Evolutionary conservation across 2,888 invertebrate species (phyloP), one percentile per base, ranked within the genome.

Genomic region (Cosmia pyralina): DNA sequence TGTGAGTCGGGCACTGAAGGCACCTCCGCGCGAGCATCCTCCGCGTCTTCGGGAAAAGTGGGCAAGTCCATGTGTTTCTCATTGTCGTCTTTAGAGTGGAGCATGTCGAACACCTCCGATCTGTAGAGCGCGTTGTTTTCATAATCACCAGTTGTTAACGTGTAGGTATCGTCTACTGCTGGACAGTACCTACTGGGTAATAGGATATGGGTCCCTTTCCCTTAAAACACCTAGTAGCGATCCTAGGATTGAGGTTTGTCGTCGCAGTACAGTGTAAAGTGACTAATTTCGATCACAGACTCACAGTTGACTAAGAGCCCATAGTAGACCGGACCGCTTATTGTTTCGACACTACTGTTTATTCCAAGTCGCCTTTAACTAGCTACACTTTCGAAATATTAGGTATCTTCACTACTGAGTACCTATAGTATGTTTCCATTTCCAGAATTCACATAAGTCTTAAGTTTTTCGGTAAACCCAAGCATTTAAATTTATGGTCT

Each of bases 71-170:
- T 84, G 77, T 95, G 94, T 1, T 93, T 91, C 34, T 91, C 90
- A 74, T 92, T 90, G 73, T 96, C 95, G 59, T 96, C 95, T 38
- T 92, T 93, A 3, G 96, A 96, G 83, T 96, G 95, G 38, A 96
- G 91, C 94, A 96, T 95, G 88, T 96, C 96, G 82, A 96, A 94
- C 52, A 96, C 94, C 88, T 96, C 96, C 0, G 96, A 92, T 71
- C 95, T 95, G 85, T 50, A 53, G 13, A 59, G 10, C 64, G 13
- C n/a, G 17, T 55, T 57, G 15, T 22, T 46, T 41, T 38, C 0
- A 1, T 46, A 17, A 71, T 48, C 7, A 62, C 0, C 34, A 38
- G n/a, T 48, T 48, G 22, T 19, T 46, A 22, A 44, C 38, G 10
- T 17, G 22, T 6, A 38, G 8, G 4, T 38, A 17, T 19, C 22